Conservation (phyloP, 2,888 invertebrate species). For the Stictocephala bisonia region DNA sequence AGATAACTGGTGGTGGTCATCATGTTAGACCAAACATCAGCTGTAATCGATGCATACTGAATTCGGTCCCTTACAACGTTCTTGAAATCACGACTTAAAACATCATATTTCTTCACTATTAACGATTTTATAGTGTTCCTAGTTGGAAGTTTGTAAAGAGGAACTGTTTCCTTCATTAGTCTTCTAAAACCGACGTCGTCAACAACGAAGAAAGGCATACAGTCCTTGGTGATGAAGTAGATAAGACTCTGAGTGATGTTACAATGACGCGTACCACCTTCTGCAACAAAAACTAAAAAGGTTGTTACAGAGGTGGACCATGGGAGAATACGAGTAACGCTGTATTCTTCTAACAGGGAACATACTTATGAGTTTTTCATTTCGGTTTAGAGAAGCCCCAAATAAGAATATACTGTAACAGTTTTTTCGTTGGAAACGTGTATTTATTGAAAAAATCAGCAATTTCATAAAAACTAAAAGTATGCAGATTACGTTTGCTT, state of each 20-base stretch:
- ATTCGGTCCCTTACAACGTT: not conserved
- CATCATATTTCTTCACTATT: constrained; percentile 20
- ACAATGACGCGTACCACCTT: constrained; percentile 5
- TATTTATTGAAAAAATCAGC: too few species aligned
- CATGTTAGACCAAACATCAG: constrained; percentile 30
- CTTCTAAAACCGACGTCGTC: constrained; percentile 8
- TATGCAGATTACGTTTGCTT: too few species aligned
- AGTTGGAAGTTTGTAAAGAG: constrained; percentile 26
- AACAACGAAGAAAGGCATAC: constrained; percentile 5
- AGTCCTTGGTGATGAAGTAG: not conserved
- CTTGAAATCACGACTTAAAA: not conserved
- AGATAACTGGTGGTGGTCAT: constrained; percentile 26
- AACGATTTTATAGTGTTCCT: constrained; percentile 25
- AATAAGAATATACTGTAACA: too few species aligned
- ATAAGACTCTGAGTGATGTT: constrained; percentile 8
- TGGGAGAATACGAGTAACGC: too few species aligned
- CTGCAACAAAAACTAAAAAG: constrained; percentile 2
- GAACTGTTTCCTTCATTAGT: constrained; percentile 14
- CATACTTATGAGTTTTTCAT: too few species aligned
- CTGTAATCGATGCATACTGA: not conserved
- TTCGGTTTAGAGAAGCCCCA: too few species aligned
- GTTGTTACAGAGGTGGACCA: not conserved
- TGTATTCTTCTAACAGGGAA: too few species aligned
- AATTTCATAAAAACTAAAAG: too few species aligned
- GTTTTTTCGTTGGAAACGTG: too few species aligned